Evolutionary conservation across 2,113 vertebrate species (phyloP), one percentile per base, ranked within the genome.

Genomic region (Erythrocercus mccallii): DNA sequence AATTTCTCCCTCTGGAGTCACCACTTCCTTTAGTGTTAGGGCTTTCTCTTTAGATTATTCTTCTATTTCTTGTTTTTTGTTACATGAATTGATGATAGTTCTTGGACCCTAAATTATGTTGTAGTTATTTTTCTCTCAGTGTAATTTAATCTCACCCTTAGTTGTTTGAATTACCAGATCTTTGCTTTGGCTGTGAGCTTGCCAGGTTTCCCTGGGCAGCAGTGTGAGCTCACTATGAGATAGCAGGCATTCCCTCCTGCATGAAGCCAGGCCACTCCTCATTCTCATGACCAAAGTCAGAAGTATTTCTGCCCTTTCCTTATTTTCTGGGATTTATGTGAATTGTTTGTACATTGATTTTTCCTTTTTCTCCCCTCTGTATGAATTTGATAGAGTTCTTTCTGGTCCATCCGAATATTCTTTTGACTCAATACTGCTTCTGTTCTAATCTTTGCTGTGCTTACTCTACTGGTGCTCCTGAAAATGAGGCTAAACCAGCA

Each of bases 141-240:
- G 15, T 28, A 20, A 38, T 44, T 48, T 61, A 48, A 69, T 38
- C 12, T 14, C 27, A 22, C 10, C 7, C 48, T 44, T n/a, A 62
- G 24, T 40, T 4, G 0, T 58, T 84, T 48, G 82, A 27, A 37
- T 61, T 69, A 23, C 45, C 11, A 70, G 23, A 12, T 35, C 30
- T 58, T 56, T n/a, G 8, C 16, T 81, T 22, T 57, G 50, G 7
- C 33, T 45, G 10, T 27, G 22, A 35, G 10, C 11, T 57, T 57
- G 42, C 47, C 35, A 30, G 64, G 11, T 78, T 69, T 13, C 35
- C 38, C 42, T 38, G 28, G 31, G 19, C 11, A 44, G 9, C 54
- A 5, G 13, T 11, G 4, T 10, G 23, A 27, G 9, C 47, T 65
- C 0, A 0, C 40, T 47, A 19, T 38, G 60, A 37, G 22, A 22